Evolutionary conservation across 2,797 vertebrate genomes (phyloP), one percentile per base, ranked within the genome.

Genomic region (Allobates femoralis): DNA sequence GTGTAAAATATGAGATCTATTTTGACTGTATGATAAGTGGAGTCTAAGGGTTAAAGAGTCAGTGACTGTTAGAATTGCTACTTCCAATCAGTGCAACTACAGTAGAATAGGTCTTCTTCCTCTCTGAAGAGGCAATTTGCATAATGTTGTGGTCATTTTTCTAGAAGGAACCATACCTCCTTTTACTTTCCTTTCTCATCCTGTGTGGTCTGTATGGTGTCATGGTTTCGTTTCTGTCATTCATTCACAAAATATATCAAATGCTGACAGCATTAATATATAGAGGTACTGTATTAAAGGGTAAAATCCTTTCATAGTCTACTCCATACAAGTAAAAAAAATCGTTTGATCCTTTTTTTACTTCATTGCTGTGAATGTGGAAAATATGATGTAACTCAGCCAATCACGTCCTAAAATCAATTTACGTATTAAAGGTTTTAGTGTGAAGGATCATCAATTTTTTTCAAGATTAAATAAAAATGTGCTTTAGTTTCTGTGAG

Each of bases 401-500:
- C 78, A 86, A 81, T 86, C 66, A 86, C 28, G 26, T 64, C 50
- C n/a, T 80, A 60, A 73, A 58, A 75, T 19, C 78, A 23, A 51
- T 86, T 74, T 86, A 81, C 74, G 77, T 80, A 32, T 81, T 80
- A 86, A 86, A 86, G 67, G 67, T 74, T 84, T 81, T 81, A 55
- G 19, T 69, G 60, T 53, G 50, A 81, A 81, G 55, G 74, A 75
- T 83, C 71, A 75, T 56, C 81, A 75, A n/a, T 58, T 60, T 83
- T 58, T 41, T 58, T 55, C 14, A 21, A 74, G 67, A 75, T 73
- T 58, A 60, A 37, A 64, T 62, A 14, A 28, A 83, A 74, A 62
- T 75, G 69, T 62, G 81, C 69, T 83, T 74, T 75, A 34, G 32
- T 74, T 64, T 83, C 71, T 37, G 60, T 60, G 50, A 75, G 55